Conservation (phyloP, 2,797 vertebrate genomes). For the Sparus aurata region DNA sequence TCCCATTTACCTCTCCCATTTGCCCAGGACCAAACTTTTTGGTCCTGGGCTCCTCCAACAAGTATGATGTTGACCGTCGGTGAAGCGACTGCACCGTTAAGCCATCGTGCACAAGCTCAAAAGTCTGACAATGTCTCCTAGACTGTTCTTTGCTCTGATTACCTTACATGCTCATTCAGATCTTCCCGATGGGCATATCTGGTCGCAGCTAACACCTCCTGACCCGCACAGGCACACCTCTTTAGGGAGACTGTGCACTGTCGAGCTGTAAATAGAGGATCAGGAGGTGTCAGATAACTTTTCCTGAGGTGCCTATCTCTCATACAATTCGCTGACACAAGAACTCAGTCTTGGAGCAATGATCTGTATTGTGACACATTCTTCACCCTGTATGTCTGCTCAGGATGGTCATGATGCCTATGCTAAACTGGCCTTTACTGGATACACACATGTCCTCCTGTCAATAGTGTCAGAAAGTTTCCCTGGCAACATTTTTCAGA, state of each 20-base stretch:
- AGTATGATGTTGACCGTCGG: background rate
- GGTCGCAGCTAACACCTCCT: background rate
- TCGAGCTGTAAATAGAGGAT: slow-evolving; percentile 11
- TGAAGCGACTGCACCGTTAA: background rate
- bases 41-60: background rate
- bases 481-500: slow-evolving; percentile 5
- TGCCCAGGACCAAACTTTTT: too few species aligned
- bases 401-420: slow-evolving; percentile 12
- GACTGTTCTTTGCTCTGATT: background rate
- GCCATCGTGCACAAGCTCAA: background rate
- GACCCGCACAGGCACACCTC: background rate
- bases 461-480: slow-evolving; percentile 17
- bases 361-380: background rate
- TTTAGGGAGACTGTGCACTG: background rate
- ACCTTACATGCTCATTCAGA: background rate
- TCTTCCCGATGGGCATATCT: background rate
- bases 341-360: slow-evolving; percentile 17
- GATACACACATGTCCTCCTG: background rate
- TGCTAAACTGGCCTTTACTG: slow-evolving; percentile 29
- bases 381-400: slow-evolving; percentile 35
- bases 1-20: slow-evolving; percentile 19
- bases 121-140: background rate
- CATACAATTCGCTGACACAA: slow-evolving; percentile 13
- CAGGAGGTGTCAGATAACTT: slow-evolving; percentile 31
- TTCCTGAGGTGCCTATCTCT: slow-evolving; percentile 40